Conservation (phyloP, 2,888 invertebrate species). For the Synergus japonicus region DNA sequence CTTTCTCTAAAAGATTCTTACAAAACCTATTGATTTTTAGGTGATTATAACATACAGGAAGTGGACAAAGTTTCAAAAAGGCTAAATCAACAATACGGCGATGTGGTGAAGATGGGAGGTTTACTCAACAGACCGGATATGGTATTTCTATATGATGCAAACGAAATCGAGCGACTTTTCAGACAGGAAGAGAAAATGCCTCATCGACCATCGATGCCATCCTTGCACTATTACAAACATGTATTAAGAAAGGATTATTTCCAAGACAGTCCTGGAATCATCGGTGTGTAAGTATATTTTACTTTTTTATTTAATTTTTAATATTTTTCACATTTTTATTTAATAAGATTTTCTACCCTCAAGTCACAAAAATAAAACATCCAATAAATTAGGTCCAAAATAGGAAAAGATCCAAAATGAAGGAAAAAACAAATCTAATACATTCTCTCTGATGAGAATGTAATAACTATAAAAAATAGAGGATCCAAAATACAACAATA, state of each 20-base stretch:
- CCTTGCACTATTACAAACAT: slow-evolving; percentile 86
- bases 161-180: slow-evolving; percentile 85
- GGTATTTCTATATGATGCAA: slow-evolving; percentile 85
- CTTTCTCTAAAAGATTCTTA: neutral
- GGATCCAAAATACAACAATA: no score
- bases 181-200: slow-evolving; percentile 84
- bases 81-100: slow-evolving; percentile 82
- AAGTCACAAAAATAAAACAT: no score
- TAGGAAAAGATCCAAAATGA: no score
- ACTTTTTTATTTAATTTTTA: neutral
- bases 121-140: slow-evolving; percentile 86
- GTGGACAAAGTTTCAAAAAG: slow-evolving; percentile 83
- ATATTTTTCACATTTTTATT: neutral
- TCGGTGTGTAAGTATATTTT: slow-evolving; percentile 83
- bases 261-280: slow-evolving; percentile 83
- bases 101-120: slow-evolving; percentile 84
- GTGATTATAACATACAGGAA: slow-evolving; percentile 82
- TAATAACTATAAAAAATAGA: no score
- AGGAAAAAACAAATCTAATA: no score
- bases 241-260: slow-evolving; percentile 84
- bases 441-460: no score
- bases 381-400: no score
- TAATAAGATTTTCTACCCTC: no score
- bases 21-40: slow-evolving; percentile 72
- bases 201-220: slow-evolving; percentile 87